These are phyloP conservation scores for Danio albolineatus DNA, from an alignment of 2,797 vertebrate species.

Conservation along the genomic window DNA sequence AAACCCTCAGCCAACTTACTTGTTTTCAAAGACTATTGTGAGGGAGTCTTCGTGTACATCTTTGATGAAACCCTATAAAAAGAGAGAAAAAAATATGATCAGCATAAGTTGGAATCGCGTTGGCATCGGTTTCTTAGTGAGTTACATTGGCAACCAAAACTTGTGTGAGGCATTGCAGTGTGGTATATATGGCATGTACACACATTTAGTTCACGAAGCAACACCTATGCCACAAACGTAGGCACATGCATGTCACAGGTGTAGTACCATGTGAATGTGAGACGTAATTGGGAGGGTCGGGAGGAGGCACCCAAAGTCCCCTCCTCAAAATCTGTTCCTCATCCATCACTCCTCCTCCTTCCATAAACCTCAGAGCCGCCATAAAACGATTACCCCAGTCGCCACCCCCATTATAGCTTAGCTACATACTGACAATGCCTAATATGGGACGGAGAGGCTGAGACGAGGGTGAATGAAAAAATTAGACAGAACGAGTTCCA, in stretches of 20 bases:
- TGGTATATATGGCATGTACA: background rate
- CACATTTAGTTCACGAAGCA: background rate
- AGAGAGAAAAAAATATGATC: constrained; percentile 18
- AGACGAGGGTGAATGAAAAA: constrained; percentile 21
- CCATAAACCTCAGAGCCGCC: constrained; percentile 61
- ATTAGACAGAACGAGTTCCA: background rate
- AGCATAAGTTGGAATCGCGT: background rate
- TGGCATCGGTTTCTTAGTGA: background rate
- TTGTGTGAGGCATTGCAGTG: no score
- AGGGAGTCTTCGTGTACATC: constrained; percentile 94
- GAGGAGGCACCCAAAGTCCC: constrained; percentile 1
- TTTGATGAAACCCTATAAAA: constrained; percentile 87
- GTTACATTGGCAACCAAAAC: background rate
- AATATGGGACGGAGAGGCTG: constrained; percentile 70
- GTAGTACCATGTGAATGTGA: constrained; percentile 11
- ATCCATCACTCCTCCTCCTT: constrained; percentile 59
- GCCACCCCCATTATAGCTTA: constrained; percentile 13
- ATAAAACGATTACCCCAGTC: constrained; percentile 48
- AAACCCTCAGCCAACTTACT: constrained; percentile 80
- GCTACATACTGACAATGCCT: constrained; percentile 64
- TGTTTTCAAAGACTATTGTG: constrained; percentile 94
- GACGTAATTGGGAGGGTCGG: constrained; percentile 21
- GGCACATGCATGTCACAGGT: constrained; percentile 4
- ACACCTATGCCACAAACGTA: background rate
- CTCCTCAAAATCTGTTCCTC: constrained; percentile 56